Evolutionary conservation across 2,888 invertebrate genomes (phyloP).

Genomic region (Petrolisthes cinctipes): DNA sequence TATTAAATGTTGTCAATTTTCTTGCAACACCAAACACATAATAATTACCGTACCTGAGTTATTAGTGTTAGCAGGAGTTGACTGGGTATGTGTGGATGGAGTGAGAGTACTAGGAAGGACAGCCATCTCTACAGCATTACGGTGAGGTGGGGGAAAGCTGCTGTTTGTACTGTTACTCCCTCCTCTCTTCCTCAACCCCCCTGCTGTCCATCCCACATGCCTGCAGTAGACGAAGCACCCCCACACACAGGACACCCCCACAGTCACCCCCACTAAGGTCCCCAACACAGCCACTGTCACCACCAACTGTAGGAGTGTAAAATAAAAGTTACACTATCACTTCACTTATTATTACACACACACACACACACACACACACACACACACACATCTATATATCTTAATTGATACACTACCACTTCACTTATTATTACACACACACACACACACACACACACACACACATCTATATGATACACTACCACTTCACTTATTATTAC

Average conservation of each 20-base stretch:
- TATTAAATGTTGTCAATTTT: too few species aligned
- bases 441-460: too few species aligned
- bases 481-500: too few species aligned
- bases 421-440: background rate
- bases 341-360: too few species aligned
- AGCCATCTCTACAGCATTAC: slow-evolving; percentile 1
- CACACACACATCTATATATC: background rate
- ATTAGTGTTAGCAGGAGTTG: background rate
- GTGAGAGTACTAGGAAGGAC: background rate
- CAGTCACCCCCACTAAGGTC: slow-evolving; percentile 14
- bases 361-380: background rate
- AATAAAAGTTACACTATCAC: too few species aligned
- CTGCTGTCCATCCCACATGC: background rate
- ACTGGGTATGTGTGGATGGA: background rate
- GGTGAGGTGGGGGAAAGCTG: slow-evolving; percentile 4
- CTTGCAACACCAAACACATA: too few species aligned
- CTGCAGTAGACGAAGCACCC: slow-evolving; percentile 7
- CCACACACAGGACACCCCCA: slow-evolving; percentile 13
- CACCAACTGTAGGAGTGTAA: slow-evolving; percentile 2
- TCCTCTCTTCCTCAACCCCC: too few species aligned
- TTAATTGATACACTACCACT: background rate
- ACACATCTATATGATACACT: too few species aligned
- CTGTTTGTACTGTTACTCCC: background rate
- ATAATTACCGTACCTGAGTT: too few species aligned
- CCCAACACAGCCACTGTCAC: slow-evolving; percentile 27